phyloP scores from a whole-genome alignment of 53 echinoderm and acorn worm genomes.

The Holothuria leucospilota region DNA sequence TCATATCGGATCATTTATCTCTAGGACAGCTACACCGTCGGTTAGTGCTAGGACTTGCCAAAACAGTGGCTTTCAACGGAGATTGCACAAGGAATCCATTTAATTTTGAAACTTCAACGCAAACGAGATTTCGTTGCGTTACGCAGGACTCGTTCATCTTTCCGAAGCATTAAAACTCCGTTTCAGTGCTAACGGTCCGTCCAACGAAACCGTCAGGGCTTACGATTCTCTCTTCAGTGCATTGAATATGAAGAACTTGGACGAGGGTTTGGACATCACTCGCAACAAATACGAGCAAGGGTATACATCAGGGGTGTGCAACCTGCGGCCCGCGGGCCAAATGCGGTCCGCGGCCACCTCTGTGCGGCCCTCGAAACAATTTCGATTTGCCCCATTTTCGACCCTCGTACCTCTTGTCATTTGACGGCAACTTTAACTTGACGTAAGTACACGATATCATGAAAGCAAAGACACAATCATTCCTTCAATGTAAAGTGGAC shows the following conservation, averaged over 20 bases:
- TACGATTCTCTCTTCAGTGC: conserved; percentile 65
- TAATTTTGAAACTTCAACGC: neutral
- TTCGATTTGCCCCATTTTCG: too few relatives aligned
- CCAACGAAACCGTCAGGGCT: neutral
- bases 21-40: neutral
- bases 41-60: neutral
- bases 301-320: too few relatives aligned
- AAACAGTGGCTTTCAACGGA: neutral
- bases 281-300: conserved; percentile 32
- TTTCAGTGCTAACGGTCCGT: neutral
- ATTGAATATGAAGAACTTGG: conserved; percentile 9
- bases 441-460: too few relatives aligned
- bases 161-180: conserved; percentile 27
- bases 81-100: conserved; percentile 8
- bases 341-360: too few relatives aligned
- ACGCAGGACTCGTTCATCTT: conserved; percentile 12
- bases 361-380: too few relatives aligned
- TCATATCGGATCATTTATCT: conserved; percentile 1
- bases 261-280: conserved; percentile 25
- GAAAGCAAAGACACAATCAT: too few relatives aligned
- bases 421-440: too few relatives aligned
- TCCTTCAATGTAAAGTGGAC: too few relatives aligned
- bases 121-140: conserved; percentile 45
- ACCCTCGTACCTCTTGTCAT: too few relatives aligned
- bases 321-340: too few relatives aligned